phyloP scores from a whole-genome alignment of 2,797 vertebrate species.

The Peromyscus eremicus region DNA sequence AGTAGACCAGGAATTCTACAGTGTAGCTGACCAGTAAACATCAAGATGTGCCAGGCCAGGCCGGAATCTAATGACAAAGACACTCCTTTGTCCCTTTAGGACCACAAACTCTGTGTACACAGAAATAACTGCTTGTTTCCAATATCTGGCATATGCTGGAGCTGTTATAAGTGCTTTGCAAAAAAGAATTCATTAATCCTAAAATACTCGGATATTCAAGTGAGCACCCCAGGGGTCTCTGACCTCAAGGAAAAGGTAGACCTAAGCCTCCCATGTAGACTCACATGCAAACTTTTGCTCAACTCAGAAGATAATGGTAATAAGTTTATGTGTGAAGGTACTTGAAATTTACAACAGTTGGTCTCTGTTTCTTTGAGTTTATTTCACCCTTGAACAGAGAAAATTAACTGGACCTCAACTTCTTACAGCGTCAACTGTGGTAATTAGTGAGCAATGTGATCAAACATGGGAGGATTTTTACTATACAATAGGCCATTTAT shows the following conservation, averaged over 20 bases:
- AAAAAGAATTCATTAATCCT: neutral
- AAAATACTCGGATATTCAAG: neutral
- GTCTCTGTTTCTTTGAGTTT: conserved; percentile 25
- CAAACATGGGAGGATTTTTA: neutral
- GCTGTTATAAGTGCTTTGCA: neutral
- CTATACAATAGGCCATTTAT: neutral
- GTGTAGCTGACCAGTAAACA: neutral
- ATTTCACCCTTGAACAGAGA: conserved; percentile 13
- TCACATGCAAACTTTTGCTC: neutral
- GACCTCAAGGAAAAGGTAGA: neutral
- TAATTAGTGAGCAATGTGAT: neutral
- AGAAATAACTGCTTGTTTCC: neutral
- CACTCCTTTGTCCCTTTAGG: neutral
- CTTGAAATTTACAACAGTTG: neutral
- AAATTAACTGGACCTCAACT: conserved; percentile 48
- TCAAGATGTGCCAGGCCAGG: neutral
- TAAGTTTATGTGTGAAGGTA: neutral
- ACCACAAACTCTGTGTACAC: neutral
- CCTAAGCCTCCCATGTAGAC: neutral
- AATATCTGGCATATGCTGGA: neutral
- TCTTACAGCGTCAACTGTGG: neutral
- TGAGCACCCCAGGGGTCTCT: neutral
- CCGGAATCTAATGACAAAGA: conserved; percentile 12
- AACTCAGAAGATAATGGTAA: neutral
- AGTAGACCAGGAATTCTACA: neutral